These are phyloP conservation scores for Hyalella azteca DNA, from an alignment of 2,888 invertebrate genomes.

Conservation along the genomic window DNA sequence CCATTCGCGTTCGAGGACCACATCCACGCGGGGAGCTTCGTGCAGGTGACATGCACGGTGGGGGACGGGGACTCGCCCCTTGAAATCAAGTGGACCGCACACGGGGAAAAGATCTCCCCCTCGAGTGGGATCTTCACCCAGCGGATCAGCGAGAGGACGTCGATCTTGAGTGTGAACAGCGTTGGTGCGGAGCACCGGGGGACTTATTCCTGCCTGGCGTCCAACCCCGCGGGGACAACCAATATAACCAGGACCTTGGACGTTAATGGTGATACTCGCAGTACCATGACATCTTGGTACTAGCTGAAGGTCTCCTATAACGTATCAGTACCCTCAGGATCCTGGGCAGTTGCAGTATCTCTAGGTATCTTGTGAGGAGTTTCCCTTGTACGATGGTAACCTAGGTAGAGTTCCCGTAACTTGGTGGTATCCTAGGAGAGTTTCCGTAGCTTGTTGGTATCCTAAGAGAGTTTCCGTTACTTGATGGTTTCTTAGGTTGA, in stretches of 20 bases:
- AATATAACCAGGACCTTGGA: slow-evolving; percentile 56
- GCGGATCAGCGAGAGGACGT: slow-evolving; percentile 68
- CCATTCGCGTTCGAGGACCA: slow-evolving; percentile 78
- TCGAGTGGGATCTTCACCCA: slow-evolving; percentile 66
- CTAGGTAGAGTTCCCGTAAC: no score
- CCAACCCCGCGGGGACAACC: slow-evolving; percentile 59
- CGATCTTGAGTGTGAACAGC: slow-evolving; percentile 66
- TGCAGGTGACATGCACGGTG: slow-evolving; percentile 63
- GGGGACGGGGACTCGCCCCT: slow-evolving; percentile 62
- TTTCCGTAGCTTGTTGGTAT: no score
- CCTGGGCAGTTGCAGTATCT: no score
- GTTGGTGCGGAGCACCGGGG: slow-evolving; percentile 59
- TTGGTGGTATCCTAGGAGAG: no score
- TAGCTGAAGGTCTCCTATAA: no score
- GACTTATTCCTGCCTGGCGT: slow-evolving; percentile 59
- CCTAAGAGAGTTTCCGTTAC: no score
- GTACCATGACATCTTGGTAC: not conserved
- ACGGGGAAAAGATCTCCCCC: slow-evolving; percentile 60
- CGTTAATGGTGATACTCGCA: slow-evolving; percentile 57
- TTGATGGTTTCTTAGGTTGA: no score
- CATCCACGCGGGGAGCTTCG: slow-evolving; percentile 78
- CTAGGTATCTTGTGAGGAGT: no score
- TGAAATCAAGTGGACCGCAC: slow-evolving; percentile 61
- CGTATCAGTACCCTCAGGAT: no score
- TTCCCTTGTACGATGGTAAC: no score